phyloP scores from a whole-genome alignment of 2,797 vertebrate genomes.

The Catamblyrhynchus diadema region DNA sequence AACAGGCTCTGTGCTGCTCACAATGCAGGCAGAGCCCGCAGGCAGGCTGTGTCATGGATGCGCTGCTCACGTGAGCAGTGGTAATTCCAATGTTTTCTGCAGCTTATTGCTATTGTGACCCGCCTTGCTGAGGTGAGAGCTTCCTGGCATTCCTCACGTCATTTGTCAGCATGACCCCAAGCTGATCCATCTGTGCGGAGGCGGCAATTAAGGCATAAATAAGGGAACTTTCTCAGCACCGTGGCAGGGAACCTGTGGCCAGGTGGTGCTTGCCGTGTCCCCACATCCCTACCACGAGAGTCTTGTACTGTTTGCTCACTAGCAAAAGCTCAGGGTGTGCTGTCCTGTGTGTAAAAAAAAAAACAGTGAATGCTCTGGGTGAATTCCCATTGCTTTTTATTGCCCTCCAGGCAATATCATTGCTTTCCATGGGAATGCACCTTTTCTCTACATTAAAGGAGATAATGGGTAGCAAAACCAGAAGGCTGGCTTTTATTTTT shows the following conservation, averaged over 20 bases:
- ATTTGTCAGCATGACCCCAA: slow-evolving; percentile 14
- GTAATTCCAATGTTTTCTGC: neutral
- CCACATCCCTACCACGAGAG: fast-evolving
- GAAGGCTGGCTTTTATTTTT: neutral
- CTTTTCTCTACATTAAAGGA: neutral
- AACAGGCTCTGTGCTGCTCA: neutral
- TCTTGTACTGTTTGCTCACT: neutral
- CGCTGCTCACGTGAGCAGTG: fast-evolving
- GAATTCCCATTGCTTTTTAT: neutral
- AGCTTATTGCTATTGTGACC: neutral
- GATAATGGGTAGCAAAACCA: neutral
- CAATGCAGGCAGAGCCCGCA: fast-evolving
- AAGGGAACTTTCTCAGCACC: neutral
- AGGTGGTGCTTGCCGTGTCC: neutral
- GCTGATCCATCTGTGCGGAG: neutral
- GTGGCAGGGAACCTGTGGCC: neutral
- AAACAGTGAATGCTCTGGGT: neutral
- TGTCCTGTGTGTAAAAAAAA: neutral
- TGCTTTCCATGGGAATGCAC: neutral
- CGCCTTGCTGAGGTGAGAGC: slow-evolving; percentile 16
- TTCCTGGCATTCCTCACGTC: neutral
- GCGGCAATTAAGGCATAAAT: neutral
- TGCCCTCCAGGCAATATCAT: neutral
- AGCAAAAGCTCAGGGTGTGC: neutral
- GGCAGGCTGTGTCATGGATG: neutral